Percentiles rank a stretch among this genome's conserved stretches.
Conservation (phyloP, 30 jellyfish, hydroid and myxozoan species). For the Cassiopea xamachana region DNA sequence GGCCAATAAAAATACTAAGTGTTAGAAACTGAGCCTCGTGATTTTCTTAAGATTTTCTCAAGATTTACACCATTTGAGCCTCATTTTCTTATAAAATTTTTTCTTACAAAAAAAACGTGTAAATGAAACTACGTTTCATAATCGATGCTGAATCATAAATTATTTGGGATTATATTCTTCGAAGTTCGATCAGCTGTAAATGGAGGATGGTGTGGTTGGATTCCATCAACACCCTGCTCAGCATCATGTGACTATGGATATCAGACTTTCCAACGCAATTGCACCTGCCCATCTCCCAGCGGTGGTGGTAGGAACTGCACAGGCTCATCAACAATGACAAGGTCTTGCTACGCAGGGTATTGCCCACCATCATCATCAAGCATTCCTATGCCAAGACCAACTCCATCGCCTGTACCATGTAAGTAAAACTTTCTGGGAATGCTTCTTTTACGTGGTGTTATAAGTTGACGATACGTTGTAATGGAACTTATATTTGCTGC, state of each 20-base stretch:
- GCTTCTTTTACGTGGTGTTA: too few relatives aligned
- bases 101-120: too few relatives aligned
- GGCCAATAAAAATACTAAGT: too few relatives aligned
- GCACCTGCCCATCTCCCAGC: constrained; percentile 25
- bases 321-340: background rate
- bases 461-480: too few relatives aligned
- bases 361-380: constrained; percentile 19
- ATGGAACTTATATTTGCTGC: too few relatives aligned
- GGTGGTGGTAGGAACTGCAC: constrained; percentile 30
- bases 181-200: background rate
- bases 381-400: background rate
- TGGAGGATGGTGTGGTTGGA: constrained; percentile 38
- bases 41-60: too few relatives aligned
- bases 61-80: too few relatives aligned
- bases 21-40: too few relatives aligned
- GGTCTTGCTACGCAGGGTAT: constrained; percentile 5
- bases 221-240: constrained; percentile 26
- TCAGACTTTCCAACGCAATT: background rate
- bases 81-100: too few relatives aligned
- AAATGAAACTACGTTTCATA: too few relatives aligned
- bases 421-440: background rate
- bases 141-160: too few relatives aligned
- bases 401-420: background rate
- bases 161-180: too few relatives aligned
- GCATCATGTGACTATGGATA: constrained; percentile 34